Evolutionary conservation across 2,888 invertebrate genomes (phyloP).

Genomic region (Cancer borealis): DNA sequence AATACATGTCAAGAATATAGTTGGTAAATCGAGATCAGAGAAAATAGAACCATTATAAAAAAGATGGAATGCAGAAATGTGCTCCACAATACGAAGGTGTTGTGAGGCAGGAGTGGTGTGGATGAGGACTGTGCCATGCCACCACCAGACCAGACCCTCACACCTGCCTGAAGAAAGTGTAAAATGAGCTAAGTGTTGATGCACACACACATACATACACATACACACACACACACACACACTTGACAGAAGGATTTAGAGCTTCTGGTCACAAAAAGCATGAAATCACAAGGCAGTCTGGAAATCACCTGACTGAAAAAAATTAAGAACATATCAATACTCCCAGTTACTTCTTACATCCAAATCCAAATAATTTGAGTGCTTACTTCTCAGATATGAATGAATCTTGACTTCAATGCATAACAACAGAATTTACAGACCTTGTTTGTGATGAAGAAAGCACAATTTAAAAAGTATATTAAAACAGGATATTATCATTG

Average conservation of each 20-base stretch:
- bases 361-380: not conserved
- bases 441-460: not conserved
- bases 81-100: not conserved
- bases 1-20: not conserved
- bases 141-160: conserved; percentile 28
- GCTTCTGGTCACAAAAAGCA: not conserved
- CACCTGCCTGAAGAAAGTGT: conserved; percentile 24
- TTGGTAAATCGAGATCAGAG: not conserved
- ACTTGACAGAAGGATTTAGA: not conserved
- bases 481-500: not conserved
- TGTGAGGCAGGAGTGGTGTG: conserved; percentile 5
- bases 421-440: not conserved
- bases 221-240: conserved; percentile 16
- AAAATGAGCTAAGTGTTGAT: not conserved
- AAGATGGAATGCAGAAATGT: not conserved
- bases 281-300: not conserved
- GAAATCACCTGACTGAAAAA: conserved; percentile 28
- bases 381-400: not conserved
- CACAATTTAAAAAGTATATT: not conserved
- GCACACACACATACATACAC: not conserved
- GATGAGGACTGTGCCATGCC: not conserved
- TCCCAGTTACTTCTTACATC: not conserved
- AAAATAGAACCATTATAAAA: not conserved
- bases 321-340: not conserved
- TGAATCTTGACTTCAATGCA: not conserved